Evolutionary conservation across 2,797 vertebrate species (phyloP).

Genomic region (Malacoctenus gilli): DNA sequence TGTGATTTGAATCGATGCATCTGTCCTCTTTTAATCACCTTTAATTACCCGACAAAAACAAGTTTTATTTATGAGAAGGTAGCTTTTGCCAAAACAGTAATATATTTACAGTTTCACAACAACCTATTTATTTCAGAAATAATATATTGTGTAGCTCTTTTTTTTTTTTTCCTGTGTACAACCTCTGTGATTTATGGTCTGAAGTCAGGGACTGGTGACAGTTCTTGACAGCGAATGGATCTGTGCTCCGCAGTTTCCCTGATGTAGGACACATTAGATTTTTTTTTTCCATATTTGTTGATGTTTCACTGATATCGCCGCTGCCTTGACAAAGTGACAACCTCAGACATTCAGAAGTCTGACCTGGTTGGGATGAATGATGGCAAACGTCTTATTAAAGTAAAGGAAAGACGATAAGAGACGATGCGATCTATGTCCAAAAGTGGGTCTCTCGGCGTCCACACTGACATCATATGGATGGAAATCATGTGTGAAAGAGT

Average conservation of each 20-base stretch:
- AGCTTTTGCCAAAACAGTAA: slow-evolving; percentile 15
- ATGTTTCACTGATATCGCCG: slow-evolving; percentile 18
- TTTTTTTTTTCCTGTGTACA: slow-evolving; percentile 35
- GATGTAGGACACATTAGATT: slow-evolving; percentile 19
- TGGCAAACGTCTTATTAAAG: slow-evolving; percentile 33
- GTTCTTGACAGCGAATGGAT: slow-evolving; percentile 37
- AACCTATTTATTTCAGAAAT: slow-evolving; percentile 63
- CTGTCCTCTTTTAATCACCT: neutral
- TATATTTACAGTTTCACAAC: slow-evolving; percentile 50
- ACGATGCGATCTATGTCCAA: neutral
- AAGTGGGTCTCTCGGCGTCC: neutral
- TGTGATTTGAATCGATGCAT: slow-evolving; percentile 11
- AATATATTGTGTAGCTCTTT: slow-evolving; percentile 62
- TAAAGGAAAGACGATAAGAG: slow-evolving; percentile 1
- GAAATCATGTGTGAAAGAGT: no score
- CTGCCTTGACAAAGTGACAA: slow-evolving; percentile 50
- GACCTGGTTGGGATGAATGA: slow-evolving; percentile 59
- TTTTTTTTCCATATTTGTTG: slow-evolving; percentile 51
- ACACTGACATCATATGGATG: neutral
- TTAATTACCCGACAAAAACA: slow-evolving; percentile 3
- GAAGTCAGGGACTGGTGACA: slow-evolving; percentile 21
- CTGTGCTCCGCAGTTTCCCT: slow-evolving; percentile 4
- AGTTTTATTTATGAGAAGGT: slow-evolving; percentile 22
- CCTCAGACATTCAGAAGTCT: slow-evolving; percentile 23
- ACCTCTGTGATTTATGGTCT: slow-evolving; percentile 45